Conservation (phyloP, 2,888 invertebrate genomes). For the Tipula confusa region DNA sequence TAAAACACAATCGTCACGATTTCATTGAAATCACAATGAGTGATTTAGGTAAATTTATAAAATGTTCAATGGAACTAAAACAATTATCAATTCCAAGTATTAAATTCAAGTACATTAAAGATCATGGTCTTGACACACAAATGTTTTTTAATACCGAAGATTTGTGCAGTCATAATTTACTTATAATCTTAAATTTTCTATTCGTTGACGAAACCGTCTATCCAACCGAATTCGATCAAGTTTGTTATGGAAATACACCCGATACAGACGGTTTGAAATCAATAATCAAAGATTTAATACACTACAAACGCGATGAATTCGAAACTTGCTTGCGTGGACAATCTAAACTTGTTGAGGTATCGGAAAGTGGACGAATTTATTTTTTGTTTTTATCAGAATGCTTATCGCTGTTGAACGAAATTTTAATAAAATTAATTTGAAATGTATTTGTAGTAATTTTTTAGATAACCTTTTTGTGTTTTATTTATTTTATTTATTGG, state of each 20-base stretch:
- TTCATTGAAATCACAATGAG: slow-evolving; percentile 58
- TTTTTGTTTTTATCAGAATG: slow-evolving; percentile 38
- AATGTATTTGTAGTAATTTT: neutral
- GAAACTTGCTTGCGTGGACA: slow-evolving; percentile 39
- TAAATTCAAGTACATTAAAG: slow-evolving; percentile 60
- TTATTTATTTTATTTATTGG: neutral
- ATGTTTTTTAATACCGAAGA: slow-evolving; percentile 60
- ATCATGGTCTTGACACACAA: slow-evolving; percentile 57
- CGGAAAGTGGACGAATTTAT: slow-evolving; percentile 40
- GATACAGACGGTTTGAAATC: slow-evolving; percentile 36
- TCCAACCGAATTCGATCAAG: slow-evolving; percentile 46
- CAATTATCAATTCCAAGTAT: slow-evolving; percentile 51
- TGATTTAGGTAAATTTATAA: slow-evolving; percentile 52
- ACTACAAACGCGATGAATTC: slow-evolving; percentile 44
- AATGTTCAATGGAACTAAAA: slow-evolving; percentile 40
- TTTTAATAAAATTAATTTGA: neutral
- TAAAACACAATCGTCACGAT: slow-evolving; percentile 65
- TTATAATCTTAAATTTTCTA: slow-evolving; percentile 45
- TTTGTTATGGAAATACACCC: slow-evolving; percentile 46
- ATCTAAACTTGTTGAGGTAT: slow-evolving; percentile 38
- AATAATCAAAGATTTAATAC: slow-evolving; percentile 40
- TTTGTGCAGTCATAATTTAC: slow-evolving; percentile 62
- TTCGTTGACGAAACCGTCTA: slow-evolving; percentile 44
- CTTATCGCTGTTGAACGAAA: slow-evolving; percentile 40
- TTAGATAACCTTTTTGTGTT: neutral